These are phyloP conservation scores for Melanotaenia parkinsoni DNA, from an alignment of 2,797 vertebrate genomes.

Conservation along the genomic window DNA sequence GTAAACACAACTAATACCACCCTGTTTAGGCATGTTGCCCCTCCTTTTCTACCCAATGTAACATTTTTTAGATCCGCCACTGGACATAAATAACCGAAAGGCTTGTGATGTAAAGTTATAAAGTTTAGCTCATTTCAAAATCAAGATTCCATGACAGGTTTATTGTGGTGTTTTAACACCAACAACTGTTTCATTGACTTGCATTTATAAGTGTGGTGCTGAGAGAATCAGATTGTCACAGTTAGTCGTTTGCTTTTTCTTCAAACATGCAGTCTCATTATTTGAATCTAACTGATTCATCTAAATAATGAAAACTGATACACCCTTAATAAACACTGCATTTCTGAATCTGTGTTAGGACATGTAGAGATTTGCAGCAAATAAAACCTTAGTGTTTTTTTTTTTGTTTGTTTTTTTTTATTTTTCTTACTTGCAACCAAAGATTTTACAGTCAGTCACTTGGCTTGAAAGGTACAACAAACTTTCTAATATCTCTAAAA, in stretches of 20 bases:
- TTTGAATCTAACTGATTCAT: neutral
- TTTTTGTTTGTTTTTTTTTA: neutral
- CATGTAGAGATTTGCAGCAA: neutral
- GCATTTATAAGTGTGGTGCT: neutral
- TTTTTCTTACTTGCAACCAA: neutral
- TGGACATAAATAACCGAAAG: neutral
- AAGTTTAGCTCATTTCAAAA: neutral
- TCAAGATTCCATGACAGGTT: neutral
- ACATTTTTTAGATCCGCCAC: too few relatives aligned
- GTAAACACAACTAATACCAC: too few relatives aligned
- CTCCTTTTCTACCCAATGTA: too few relatives aligned
- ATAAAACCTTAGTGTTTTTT: neutral
- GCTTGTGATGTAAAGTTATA: neutral
- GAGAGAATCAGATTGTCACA: neutral
- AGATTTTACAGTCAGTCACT: neutral
- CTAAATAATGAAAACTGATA: neutral
- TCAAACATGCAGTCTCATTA: neutral
- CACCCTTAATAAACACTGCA: neutral
- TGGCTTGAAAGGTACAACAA: neutral
- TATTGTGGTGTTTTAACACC: neutral
- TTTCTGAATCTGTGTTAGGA: neutral
- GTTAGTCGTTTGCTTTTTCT: neutral
- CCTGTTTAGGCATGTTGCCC: too few relatives aligned
- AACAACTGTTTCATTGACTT: neutral
- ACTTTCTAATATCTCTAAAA: neutral